Base-by-base conservation (phyloP, 2,888 invertebrate genomes). In the Hydrotaea diabolus region DNA sequence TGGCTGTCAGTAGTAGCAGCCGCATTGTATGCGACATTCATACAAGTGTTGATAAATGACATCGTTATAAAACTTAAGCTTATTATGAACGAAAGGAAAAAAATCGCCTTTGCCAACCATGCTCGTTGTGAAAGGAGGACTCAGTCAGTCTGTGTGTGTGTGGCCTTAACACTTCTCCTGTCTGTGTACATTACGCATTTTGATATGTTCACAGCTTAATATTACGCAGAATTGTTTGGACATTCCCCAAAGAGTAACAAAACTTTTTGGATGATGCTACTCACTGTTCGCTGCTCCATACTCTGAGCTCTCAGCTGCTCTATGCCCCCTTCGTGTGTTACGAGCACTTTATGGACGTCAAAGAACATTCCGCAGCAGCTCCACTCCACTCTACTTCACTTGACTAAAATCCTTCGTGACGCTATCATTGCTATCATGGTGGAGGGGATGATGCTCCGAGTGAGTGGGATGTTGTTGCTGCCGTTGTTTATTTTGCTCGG, bases 161-260 rank as follows among this genome's bases (percentile, higher is more conserved):
- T 69, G 69, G 46, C 46, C 69, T 76, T 64, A 57, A 57, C 64
- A 82, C 78, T 82, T 79, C 57, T 57, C 31, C 55, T 55, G 39
- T 66, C 43, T 46, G 59, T 17, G 59, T 19, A 31, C 26, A 62
- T 78, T 71, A 82, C 69, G 43, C 71, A 72, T 75, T 76, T 72
- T 72, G 46, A 78, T 72, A 72, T 62, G 69, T 73, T 75, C 66
- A 46, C 39, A 64, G 71, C 36, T 49, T 74, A 21, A 73, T 77
- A 75, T 46, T 64, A 62, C 69, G 55, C 55, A 55, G 57, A 75
- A 55, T 79, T 71, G 31, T 21, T 57, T 43, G 11, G 36, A 4
- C 74, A 80, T 83, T 83, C 83, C 77, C 83, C 39, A 17, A 57
- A 49, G 83, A 53, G 53, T 46, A 66, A 53, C 75, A 76, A 72